Evolutionary conservation across 2,888 invertebrate genomes (phyloP).

Genomic region (Dicycla oo): DNA sequence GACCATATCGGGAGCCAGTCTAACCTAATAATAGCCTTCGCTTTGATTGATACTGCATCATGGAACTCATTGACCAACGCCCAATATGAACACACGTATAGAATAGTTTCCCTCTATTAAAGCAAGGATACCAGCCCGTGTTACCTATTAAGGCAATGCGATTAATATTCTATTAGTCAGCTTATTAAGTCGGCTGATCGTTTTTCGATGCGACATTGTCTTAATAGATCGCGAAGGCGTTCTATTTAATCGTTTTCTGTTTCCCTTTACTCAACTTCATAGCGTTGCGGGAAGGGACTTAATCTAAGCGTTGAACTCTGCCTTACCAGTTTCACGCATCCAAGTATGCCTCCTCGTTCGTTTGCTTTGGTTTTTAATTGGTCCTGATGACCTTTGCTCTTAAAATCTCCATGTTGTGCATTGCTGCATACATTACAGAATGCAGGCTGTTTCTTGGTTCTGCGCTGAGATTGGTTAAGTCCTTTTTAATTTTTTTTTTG

Average conservation of each 20-base stretch:
- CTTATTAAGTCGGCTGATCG: conserved; percentile 43
- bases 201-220: conserved; percentile 21
- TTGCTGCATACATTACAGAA: not conserved
- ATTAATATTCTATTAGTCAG: conserved; percentile 55
- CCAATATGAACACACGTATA: conserved; percentile 24
- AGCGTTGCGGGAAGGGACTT: not conserved
- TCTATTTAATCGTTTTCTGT: conserved; percentile 7
- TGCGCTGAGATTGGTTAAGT: not conserved
- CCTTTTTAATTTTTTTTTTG: too few relatives aligned
- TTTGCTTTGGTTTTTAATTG: not conserved
- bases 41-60: conserved; percentile 40
- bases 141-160: conserved; percentile 5
- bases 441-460: not conserved
- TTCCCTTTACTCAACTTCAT: not conserved
- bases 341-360: not conserved
- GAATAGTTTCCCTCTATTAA: conserved; percentile 26
- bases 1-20: conserved; percentile 7
- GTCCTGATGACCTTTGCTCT: not conserved
- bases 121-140: too few relatives aligned
- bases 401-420: not conserved
- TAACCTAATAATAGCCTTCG: conserved; percentile 12
- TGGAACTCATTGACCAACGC: conserved; percentile 30
- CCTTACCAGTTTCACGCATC: not conserved
- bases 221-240: conserved; percentile 7
- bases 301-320: not conserved